phyloP scores from a whole-genome alignment of 2,113 vertebrate species.

The Mixornis gularis region DNA sequence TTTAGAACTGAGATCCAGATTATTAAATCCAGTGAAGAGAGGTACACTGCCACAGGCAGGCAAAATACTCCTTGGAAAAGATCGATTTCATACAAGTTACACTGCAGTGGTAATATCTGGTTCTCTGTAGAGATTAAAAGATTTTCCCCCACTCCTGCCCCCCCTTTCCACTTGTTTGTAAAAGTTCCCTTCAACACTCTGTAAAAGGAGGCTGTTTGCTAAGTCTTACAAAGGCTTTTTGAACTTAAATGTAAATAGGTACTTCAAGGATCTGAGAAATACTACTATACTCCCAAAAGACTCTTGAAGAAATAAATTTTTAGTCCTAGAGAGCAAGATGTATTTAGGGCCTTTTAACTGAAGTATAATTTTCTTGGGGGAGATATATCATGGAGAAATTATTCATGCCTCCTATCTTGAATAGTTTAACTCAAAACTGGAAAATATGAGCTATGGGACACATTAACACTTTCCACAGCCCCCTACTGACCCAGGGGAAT shows the following conservation, averaged over 20 bases:
- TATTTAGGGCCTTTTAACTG: slow-evolving; percentile 7
- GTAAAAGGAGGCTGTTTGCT: background rate
- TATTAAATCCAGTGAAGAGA: background rate
- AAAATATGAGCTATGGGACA: background rate
- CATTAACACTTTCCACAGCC: background rate
- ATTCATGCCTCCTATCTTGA: background rate
- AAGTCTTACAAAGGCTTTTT: slow-evolving; percentile 13
- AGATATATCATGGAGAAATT: background rate
- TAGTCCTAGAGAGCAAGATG: background rate
- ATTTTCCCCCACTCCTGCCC: background rate
- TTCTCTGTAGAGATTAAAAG: background rate
- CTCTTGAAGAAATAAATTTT: background rate
- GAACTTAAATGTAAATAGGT: slow-evolving; percentile 17
- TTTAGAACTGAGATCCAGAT: background rate
- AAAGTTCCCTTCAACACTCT: background rate
- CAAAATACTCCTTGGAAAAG: background rate
- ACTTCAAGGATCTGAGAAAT: slow-evolving; percentile 17
- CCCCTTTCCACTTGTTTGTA: background rate
- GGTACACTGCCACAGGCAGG: background rate
- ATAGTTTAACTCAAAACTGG: background rate
- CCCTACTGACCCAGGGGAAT: background rate
- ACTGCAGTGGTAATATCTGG: background rate
- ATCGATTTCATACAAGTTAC: background rate
- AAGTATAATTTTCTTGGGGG: background rate
- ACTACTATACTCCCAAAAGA: background rate